Evolutionary conservation across 2,113 vertebrate genomes (phyloP).

Genomic region (Colaptes auratus): DNA sequence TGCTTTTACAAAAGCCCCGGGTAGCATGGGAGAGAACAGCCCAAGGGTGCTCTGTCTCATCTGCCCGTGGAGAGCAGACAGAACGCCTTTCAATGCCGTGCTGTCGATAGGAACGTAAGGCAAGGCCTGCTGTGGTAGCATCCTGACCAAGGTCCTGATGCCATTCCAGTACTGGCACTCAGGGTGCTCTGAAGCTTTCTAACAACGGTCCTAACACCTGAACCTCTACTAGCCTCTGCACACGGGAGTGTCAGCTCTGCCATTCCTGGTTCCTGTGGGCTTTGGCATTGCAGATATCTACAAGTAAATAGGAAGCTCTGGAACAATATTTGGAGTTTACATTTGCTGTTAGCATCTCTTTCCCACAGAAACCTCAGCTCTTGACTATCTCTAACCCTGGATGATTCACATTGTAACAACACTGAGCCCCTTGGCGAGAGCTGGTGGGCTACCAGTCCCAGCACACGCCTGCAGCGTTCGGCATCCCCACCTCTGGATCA

Average conservation of each 20-base stretch:
- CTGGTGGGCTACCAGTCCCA: neutral
- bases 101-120: neutral
- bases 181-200: neutral
- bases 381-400: neutral
- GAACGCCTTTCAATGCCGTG: neutral
- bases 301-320: neutral
- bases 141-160: neutral
- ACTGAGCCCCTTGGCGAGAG: neutral
- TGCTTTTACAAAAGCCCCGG: neutral
- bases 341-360: neutral
- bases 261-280: neutral
- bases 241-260: neutral
- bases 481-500: neutral
- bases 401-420: neutral
- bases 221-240: neutral
- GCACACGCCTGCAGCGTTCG: neutral
- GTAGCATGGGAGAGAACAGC: neutral
- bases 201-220: neutral
- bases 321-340: neutral
- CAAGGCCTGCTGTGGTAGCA: neutral
- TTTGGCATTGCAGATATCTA: neutral
- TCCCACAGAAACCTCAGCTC: neutral
- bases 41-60: neutral
- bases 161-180: neutral
- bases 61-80: neutral